Conservation (phyloP, 2,888 invertebrate species). For the Drosophila helvetica region DNA sequence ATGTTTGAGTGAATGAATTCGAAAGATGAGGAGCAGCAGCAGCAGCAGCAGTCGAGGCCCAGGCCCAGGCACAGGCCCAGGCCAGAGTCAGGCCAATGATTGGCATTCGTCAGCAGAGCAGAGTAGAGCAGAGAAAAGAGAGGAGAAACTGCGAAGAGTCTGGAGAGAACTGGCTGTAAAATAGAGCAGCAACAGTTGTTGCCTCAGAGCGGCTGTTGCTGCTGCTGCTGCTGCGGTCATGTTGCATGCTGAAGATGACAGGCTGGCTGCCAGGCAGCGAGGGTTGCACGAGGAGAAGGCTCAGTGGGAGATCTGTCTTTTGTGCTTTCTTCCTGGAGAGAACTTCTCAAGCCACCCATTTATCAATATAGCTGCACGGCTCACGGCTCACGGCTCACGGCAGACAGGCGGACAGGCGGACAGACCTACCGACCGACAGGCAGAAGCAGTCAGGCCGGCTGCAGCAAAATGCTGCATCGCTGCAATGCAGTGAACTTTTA, state of each 20-base stretch:
- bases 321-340: neutral
- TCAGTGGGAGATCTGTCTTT: too few species aligned
- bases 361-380: constrained; percentile 41
- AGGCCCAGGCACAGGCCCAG: constrained; percentile 28
- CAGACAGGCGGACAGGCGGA: constrained; percentile 39
- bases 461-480: constrained; percentile 45
- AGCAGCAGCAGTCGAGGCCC: constrained; percentile 38
- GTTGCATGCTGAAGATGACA: constrained; percentile 45
- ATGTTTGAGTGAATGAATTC: constrained; percentile 73
- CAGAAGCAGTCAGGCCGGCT: constrained; percentile 52
- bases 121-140: constrained; percentile 16
- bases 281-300: constrained; percentile 31
- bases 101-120: constrained; percentile 54
- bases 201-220: constrained; percentile 48
- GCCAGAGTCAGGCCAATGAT: constrained; percentile 61
- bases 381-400: constrained; percentile 53
- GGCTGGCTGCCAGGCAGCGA: constrained; percentile 43
- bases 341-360: constrained; percentile 43
- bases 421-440: too few species aligned
- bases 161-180: constrained; percentile 55
- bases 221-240: constrained; percentile 44
- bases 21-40: constrained; percentile 66
- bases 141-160: neutral
- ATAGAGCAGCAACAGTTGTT: constrained; percentile 63
- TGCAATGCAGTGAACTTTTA: constrained; percentile 73